Base-by-base conservation (phyloP, 1,140 invertebrate genomes). In the Achatina immaculata region DNA sequence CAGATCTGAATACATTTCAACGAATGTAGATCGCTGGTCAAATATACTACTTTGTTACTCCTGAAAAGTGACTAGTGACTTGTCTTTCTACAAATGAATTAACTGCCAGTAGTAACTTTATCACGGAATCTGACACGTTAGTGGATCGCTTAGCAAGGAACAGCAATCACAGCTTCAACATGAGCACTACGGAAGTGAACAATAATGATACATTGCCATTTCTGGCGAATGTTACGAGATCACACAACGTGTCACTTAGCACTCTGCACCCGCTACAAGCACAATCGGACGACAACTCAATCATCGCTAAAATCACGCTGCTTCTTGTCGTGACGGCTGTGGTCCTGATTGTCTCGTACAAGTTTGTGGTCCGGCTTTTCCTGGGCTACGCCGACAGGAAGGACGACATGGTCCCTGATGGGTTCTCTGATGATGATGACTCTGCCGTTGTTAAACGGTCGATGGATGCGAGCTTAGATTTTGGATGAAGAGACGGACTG, bases 361-460 rank as follows among this genome's bases (percentile, higher is more conserved):
- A 81, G 69, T 83, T 83, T 62, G 82, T 83, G 21, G 82, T 83
- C 31, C 79, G 79, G 31, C 82, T 83, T 0, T 83, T 83, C n/a
- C 69, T 80, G 36, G 82, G 82, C 3, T 83, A 83, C 36, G 43
- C 82, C 11, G 82, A 83, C 78, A 76, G 76, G 21, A 83, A 83
- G 69, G 82, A 83, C 58, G 82, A 83, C 0, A 45, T 34, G 0
- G 55, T 71, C 19, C 43, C 78, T 14, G 78, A 80, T 48, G 78
- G 43, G 6, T 55, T 71, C 24, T 80, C 78, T 1, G 78, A 80
- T 28, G 66, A 80, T 14, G 78, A 80, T 19, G 78, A 80, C 42
- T 80, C 78, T 3, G 68, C 80, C 4, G 72, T 68, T 4, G 62
- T 75, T 3, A 74, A 76, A 45, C 36, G 62, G 36, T 14, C n/a